These are phyloP conservation scores for Umimayanthus kanabou DNA, from an alignment of 92 coral and sea anemone genomes.

Conservation along the genomic window DNA sequence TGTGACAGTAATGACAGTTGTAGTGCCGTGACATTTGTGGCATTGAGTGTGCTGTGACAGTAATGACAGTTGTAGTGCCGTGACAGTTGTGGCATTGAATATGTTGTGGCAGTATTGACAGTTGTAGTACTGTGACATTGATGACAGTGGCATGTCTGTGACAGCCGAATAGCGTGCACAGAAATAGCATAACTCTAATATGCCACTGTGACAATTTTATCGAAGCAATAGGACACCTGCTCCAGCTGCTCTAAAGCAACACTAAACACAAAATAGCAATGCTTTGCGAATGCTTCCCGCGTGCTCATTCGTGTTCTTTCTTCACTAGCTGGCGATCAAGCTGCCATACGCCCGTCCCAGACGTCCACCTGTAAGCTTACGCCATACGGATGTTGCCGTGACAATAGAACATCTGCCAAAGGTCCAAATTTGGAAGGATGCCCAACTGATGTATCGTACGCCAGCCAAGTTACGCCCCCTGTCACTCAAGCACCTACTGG, in stretches of 20 bases:
- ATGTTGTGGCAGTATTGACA: too few relatives aligned
- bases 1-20: too few relatives aligned
- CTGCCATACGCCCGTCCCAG: slow-evolving; percentile 27
- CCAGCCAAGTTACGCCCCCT: slow-evolving; percentile 22
- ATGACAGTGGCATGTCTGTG: too few relatives aligned
- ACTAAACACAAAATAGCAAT: background rate
- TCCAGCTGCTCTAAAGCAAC: background rate
- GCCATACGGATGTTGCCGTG: slow-evolving; percentile 88
- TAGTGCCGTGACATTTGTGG: too few relatives aligned
- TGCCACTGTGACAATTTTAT: too few relatives aligned
- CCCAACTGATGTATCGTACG: slow-evolving; percentile 36
- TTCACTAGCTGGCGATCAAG: slow-evolving; percentile 46
- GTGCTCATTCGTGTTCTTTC: background rate
- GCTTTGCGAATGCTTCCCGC: background rate
- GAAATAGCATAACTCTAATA: too few relatives aligned
- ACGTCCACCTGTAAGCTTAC: slow-evolving; percentile 65
- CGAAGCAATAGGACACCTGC: too few relatives aligned
- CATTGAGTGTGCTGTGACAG: too few relatives aligned
- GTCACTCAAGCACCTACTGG: slow-evolving; percentile 25
- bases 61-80: too few relatives aligned
- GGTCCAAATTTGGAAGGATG: slow-evolving; percentile 92
- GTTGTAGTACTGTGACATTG: too few relatives aligned
- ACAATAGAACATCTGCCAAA: slow-evolving; percentile 73
- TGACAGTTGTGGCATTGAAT: too few relatives aligned
- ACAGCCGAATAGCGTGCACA: too few relatives aligned